Percentiles rank a stretch among this genome's conserved stretches.
These are phyloP conservation scores for Acropternis orthonyx DNA, from an alignment of 2,797 vertebrate genomes.

Conservation along the genomic window DNA sequence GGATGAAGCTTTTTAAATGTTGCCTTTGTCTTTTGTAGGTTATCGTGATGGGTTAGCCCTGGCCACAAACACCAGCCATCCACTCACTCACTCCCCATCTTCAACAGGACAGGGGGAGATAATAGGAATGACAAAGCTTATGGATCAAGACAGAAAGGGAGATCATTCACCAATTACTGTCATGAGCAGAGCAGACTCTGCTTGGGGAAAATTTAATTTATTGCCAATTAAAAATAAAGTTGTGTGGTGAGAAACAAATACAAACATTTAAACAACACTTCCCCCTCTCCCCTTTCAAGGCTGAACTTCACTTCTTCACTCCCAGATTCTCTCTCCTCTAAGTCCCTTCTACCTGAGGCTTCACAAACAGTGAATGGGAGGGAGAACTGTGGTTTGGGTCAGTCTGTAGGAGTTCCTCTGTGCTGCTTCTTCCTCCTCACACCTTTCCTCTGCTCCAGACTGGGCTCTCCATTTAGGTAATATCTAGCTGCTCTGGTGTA, in stretches of 20 bases:
- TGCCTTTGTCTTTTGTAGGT: neutral
- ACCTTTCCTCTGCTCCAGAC: neutral
- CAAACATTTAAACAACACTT: neutral
- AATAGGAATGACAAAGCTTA: neutral
- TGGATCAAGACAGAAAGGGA: neutral
- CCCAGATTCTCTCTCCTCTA: neutral
- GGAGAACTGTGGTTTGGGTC: rapidly evolving
- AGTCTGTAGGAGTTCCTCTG: rapidly evolving
- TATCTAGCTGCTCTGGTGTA: neutral
- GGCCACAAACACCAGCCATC: neutral
- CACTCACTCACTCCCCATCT: rapidly evolving
- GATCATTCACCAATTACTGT: neutral
- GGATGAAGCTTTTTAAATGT: neutral
- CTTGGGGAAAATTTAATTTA: neutral
- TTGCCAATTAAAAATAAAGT: neutral
- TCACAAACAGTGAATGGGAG: rapidly evolving
- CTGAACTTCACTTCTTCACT: neutral
- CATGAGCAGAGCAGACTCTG: neutral
- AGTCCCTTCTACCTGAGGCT: neutral
- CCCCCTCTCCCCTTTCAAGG: rapidly evolving
- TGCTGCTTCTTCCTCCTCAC: neutral
- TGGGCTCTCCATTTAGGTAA: neutral
- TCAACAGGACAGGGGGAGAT: neutral
- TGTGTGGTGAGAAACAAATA: neutral
- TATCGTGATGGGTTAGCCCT: neutral